Percentiles rank a stretch among this genome's conserved stretches.
These are phyloP conservation scores for Teleogryllus occipitalis DNA, from an alignment of 1,140 invertebrate genomes.

Conservation along the genomic window DNA sequence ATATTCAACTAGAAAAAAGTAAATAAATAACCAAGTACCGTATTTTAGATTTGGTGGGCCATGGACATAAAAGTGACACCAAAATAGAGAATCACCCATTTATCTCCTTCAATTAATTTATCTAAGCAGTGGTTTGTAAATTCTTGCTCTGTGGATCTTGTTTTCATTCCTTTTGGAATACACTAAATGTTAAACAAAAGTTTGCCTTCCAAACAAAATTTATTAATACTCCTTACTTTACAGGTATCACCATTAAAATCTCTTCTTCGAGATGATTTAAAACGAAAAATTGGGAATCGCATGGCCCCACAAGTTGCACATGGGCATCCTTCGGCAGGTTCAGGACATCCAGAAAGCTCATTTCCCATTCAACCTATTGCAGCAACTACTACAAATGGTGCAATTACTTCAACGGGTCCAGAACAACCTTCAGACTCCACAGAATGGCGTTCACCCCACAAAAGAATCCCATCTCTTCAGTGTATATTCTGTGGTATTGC, in stretches of 20 bases:
- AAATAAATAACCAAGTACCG: no score
- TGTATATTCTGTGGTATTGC: slow-evolving; percentile 87
- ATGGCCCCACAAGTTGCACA: slow-evolving; percentile 7
- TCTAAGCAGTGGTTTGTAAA: no score
- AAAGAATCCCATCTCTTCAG: slow-evolving; percentile 42
- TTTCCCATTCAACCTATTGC: slow-evolving; percentile 18
- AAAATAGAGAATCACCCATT: no score
- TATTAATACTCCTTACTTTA: slow-evolving; percentile 32
- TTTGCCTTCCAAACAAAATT: no score
- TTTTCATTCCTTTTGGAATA: no score
- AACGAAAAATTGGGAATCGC: slow-evolving; percentile 41
- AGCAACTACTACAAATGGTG: slow-evolving; percentile 47
- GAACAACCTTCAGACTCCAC: slow-evolving; percentile 37
- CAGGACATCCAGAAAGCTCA: slow-evolving; percentile 18
- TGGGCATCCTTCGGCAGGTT: slow-evolving; percentile 10
- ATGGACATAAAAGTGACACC: no score
- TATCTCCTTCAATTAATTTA: no score
- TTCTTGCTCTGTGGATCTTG: no score
- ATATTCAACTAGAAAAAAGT: no score
- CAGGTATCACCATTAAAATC: slow-evolving; percentile 78
- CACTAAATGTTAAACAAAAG: no score
- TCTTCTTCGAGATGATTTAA: slow-evolving; percentile 68
- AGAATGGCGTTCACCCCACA: slow-evolving; percentile 31
- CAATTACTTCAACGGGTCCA: slow-evolving; percentile 54
- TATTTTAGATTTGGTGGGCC: no score